Conservation (phyloP, 2,113 vertebrate species). For the Ictalurus furcatus region DNA sequence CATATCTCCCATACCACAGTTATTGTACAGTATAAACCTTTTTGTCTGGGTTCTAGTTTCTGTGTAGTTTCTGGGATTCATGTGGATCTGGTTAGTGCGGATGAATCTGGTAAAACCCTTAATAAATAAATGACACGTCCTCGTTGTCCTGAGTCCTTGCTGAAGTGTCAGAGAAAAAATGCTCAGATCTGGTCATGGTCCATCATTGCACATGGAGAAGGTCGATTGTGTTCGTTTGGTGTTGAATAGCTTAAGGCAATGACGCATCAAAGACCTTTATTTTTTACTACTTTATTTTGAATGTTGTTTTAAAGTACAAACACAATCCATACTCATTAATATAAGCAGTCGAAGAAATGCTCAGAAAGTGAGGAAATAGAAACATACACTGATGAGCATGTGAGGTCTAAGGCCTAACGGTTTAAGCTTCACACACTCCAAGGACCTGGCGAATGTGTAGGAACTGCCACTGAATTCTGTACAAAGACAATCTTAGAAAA, state of each 20-base stretch:
- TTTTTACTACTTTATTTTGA: conserved; percentile 26
- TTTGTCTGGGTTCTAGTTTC: background rate
- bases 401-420: conserved; percentile 71
- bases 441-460: conserved; percentile 27
- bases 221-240: background rate
- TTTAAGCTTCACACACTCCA: conserved; percentile 50
- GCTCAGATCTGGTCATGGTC: background rate
- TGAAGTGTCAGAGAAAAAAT: background rate
- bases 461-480: conserved; percentile 50
- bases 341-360: conserved; percentile 44
- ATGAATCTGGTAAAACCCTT: background rate
- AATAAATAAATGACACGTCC: background rate
- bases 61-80: background rate
- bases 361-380: conserved; percentile 60
- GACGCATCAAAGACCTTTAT: background rate
- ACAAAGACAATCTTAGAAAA: conserved; percentile 64
- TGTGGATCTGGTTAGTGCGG: background rate
- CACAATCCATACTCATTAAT: background rate
- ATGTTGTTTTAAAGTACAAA: conserved; percentile 28
- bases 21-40: background rate
- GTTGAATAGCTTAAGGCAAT: background rate
- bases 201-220: background rate
- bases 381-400: conserved; percentile 53
- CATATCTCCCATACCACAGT: too few relatives aligned
- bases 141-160: background rate